Evolutionary conservation across 30 jellyfish, hydroid and myxozoan species (phyloP).

Genomic region (Aurelia aurita): DNA sequence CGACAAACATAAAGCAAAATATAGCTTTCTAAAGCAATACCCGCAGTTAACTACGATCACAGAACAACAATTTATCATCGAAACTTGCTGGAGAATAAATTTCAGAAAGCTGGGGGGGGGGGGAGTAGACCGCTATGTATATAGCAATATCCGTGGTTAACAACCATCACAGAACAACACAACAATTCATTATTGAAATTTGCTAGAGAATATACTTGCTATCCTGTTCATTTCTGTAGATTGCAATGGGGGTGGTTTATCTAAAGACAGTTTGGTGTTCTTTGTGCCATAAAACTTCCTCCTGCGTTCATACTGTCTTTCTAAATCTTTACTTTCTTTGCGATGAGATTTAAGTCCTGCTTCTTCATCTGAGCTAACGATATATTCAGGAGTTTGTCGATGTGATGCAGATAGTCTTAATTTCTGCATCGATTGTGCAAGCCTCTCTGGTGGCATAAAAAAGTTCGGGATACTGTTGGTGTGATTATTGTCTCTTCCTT

Average conservation of each 20-base stretch:
- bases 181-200: background rate
- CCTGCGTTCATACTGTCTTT: slow-evolving; percentile 11
- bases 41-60: too few relatives aligned
- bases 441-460: slow-evolving; percentile 85
- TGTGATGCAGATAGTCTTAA: slow-evolving; percentile 68
- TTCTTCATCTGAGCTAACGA: background rate
- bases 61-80: too few relatives aligned
- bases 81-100: too few relatives aligned
- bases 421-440: slow-evolving; percentile 85
- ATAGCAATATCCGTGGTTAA: too few relatives aligned
- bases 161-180: too few relatives aligned
- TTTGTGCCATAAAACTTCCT: slow-evolving; percentile 22
- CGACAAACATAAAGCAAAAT: too few relatives aligned
- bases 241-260: slow-evolving; percentile 74
- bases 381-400: slow-evolving; percentile 24
- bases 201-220: slow-evolving; percentile 80
- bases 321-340: background rate
- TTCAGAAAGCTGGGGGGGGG: too few relatives aligned
- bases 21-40: too few relatives aligned
- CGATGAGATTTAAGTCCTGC: background rate
- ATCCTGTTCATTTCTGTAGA: slow-evolving; percentile 77
- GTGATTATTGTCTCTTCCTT: background rate
- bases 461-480: slow-evolving; percentile 73
- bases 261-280: slow-evolving; percentile 25
- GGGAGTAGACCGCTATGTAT: too few relatives aligned